phyloP scores from a whole-genome alignment of 1,140 invertebrate species.

The Calephelis nemesis region DNA sequence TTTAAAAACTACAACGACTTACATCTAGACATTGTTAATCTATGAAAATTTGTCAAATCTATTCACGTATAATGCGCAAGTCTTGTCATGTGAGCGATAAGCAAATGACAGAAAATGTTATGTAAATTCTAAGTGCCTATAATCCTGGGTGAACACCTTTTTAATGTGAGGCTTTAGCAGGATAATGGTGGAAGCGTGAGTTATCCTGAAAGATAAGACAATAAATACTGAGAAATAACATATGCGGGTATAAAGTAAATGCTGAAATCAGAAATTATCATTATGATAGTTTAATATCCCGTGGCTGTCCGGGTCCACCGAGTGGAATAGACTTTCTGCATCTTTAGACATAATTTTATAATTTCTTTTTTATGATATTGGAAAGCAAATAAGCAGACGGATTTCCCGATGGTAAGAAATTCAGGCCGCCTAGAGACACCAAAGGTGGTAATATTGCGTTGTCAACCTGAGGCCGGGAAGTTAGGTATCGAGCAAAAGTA shows the following conservation, averaged over 20 bases:
- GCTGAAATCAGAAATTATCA: neutral
- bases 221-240: constrained; percentile 46
- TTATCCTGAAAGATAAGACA: constrained; percentile 61
- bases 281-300: neutral
- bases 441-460: too few species aligned
- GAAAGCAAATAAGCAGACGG: too few species aligned
- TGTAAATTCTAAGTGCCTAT: constrained; percentile 71
- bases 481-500: too few species aligned
- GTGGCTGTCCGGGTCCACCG: too few species aligned
- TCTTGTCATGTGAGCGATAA: constrained; percentile 73
- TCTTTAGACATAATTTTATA: too few species aligned
- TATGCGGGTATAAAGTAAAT: constrained; percentile 40
- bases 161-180: constrained; percentile 52
- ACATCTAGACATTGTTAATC: constrained; percentile 29
- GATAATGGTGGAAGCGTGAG: constrained; percentile 61
- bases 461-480: too few species aligned
- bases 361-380: too few species aligned
- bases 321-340: too few species aligned
- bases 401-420: too few species aligned
- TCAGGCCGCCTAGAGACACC: too few species aligned
- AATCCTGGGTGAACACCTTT: constrained; percentile 63
- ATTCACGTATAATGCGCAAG: constrained; percentile 69
- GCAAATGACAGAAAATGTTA: constrained; percentile 76
- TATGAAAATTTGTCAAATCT: constrained; percentile 68
- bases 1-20: too few species aligned